Evolutionary conservation across 2,888 invertebrate genomes (phyloP).

Genomic region (Ochropleura plecta): DNA sequence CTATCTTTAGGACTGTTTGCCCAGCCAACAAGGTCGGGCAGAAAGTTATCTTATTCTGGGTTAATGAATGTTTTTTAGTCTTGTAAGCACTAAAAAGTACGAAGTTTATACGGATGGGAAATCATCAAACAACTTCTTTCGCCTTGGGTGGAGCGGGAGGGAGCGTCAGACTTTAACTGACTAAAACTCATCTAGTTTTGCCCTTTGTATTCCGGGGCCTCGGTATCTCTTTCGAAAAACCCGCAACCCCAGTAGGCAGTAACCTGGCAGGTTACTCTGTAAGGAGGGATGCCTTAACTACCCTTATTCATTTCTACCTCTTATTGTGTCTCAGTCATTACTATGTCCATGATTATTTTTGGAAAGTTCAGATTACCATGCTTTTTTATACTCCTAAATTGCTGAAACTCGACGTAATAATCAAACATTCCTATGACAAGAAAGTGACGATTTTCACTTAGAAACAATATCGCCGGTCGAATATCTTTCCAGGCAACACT

Average conservation of each 20-base stretch:
- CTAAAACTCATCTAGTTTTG: too few species aligned
- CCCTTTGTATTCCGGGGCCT: too few species aligned
- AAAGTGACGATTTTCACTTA: not conserved
- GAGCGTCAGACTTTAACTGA: too few species aligned
- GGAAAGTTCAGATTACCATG: not conserved
- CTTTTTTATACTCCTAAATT: not conserved
- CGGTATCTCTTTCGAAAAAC: too few species aligned
- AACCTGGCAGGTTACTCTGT: too few species aligned
- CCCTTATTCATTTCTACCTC: not conserved
- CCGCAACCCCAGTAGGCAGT: too few species aligned
- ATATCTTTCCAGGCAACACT: slow-evolving; percentile 34
- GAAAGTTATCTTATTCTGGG: not conserved
- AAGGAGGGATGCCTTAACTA: not conserved
- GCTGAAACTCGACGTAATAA: not conserved
- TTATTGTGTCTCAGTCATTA: not conserved
- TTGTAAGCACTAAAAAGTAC: not conserved
- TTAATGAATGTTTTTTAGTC: not conserved
- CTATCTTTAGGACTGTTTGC: too few species aligned
- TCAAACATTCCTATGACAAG: not conserved
- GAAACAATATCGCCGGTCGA: slow-evolving; percentile 24
- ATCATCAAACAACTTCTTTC: too few species aligned
- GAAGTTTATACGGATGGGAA: too few species aligned
- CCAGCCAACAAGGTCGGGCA: too few species aligned
- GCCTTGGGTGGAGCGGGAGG: too few species aligned
- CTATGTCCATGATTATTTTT: not conserved